These are phyloP conservation scores for Oreohelix idahoensis DNA, from an alignment of 1,140 invertebrate genomes.

Conservation along the genomic window DNA sequence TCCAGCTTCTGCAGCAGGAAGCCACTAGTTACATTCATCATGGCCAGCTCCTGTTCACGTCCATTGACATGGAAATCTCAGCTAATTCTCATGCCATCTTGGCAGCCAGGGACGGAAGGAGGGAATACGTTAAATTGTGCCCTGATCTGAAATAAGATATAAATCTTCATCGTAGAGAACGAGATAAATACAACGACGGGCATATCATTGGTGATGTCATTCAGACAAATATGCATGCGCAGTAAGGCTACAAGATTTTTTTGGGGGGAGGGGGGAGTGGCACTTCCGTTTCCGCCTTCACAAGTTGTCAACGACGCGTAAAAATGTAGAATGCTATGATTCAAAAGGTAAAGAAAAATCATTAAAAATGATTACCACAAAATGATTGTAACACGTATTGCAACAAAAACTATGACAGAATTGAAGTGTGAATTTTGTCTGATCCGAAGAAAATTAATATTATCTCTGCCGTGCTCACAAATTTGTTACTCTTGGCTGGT, in stretches of 20 bases:
- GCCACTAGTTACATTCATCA: neutral
- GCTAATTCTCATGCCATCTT: neutral
- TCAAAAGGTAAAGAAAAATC: neutral
- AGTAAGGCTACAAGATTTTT: neutral
- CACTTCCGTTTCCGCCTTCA: neutral
- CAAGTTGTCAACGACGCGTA: neutral
- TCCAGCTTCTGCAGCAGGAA: neutral
- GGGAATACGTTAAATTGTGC: neutral
- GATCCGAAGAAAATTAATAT: no score
- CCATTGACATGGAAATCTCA: conserved; percentile 8
- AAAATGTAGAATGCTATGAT: neutral
- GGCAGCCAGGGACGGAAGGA: neutral
- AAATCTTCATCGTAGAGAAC: neutral
- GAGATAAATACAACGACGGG: conserved; percentile 8
- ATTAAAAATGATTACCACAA: neutral
- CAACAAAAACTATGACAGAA: no score
- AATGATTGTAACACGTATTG: neutral
- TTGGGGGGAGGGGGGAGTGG: neutral
- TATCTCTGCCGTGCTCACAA: no score
- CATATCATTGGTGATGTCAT: neutral
- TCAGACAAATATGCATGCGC: conserved; percentile 5
- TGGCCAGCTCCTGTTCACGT: neutral
- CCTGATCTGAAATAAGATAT: neutral
- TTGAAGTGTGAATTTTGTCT: no score
- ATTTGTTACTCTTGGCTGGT: no score